Conservation (phyloP, 1,140 invertebrate species). For the Drosophila lacteicornis region DNA sequence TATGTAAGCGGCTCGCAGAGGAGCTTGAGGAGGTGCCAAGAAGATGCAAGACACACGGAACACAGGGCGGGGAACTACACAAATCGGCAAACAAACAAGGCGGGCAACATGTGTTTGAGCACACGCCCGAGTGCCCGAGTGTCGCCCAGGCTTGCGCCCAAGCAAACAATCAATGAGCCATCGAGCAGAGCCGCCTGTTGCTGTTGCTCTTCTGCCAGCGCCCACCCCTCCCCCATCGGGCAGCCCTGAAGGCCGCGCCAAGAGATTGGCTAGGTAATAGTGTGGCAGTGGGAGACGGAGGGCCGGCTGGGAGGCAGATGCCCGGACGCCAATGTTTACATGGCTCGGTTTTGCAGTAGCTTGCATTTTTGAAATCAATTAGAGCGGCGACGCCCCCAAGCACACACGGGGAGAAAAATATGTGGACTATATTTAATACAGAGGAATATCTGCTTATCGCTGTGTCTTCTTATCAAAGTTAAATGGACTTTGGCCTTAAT, state of each 20-base stretch:
- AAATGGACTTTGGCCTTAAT: background rate
- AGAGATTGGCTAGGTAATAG: conserved; percentile 30
- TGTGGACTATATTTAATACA: background rate
- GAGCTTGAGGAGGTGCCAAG: conserved; percentile 26
- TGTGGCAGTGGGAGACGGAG: background rate
- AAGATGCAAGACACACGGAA: conserved; percentile 43
- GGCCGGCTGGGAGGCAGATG: conserved; percentile 7
- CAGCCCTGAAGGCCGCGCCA: conserved; percentile 9
- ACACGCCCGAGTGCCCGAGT: conserved; percentile 21
- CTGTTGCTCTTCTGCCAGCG: conserved; percentile 18
- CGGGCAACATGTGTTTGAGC: conserved; percentile 31
- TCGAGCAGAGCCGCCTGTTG: conserved; percentile 26
- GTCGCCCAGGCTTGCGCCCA: conserved; percentile 49
- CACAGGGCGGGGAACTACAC: conserved; percentile 52
- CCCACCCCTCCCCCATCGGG: background rate
- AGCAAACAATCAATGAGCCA: conserved; percentile 67
- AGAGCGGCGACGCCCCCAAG: conserved; percentile 48
- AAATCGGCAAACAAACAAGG: conserved; percentile 62
- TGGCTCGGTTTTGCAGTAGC: conserved; percentile 39
- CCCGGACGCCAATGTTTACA: conserved; percentile 60
- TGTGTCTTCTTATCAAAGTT: background rate
- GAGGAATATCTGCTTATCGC: background rate
- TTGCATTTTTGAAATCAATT: conserved; percentile 70
- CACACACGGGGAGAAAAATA: background rate
- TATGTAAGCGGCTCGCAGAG: conserved; percentile 42